Evolutionary conservation across 2,888 invertebrate genomes (phyloP), one percentile per base, ranked within the genome.

Genomic region (Drosophila pseudotalamancana): DNA sequence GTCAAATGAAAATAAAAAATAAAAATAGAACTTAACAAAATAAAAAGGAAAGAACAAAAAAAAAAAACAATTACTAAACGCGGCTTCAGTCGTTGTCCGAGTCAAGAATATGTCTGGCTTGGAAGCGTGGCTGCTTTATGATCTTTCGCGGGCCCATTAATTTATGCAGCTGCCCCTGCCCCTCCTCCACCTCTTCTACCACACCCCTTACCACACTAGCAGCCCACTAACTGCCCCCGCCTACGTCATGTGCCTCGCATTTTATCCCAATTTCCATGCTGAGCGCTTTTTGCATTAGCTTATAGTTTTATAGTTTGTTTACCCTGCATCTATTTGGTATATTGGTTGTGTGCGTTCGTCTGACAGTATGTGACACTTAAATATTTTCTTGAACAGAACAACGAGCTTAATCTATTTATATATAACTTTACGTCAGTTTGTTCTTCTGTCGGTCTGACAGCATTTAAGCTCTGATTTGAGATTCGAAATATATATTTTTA

Each of bases 91-190:
- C 55, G 49, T 11, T 63, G 49, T 43, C 27, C 53, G 25, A 67
- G 23, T 14, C 42, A 5, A 40, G 9, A 40, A 1, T 23, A 21
- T n/a, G 66, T 49, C 21, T 56, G 49, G 56, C 61, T 57, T 39
- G 46, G 42, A 59, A 67, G 63, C 40, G 57, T 48, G 43, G 51
- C 73, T 72, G 37, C 63, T 51, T 63, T 63, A 67, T 49, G 40
- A 49, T 31, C 57, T 29, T 31, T 31, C 31, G 35, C 64, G 59
- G 53, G 66, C 35, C 46, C 82, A 65, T 69, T 82, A 75, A 81
- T 85, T 72, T 84, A 78, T 84, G 66, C 65, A 54, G 53, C 61
- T 72, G 69, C 63, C 14, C 0, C 14, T 1, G 14, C 14, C 14
- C 11, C 9, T 12, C 16, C 9, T 32, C 48, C n/a, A 25, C 12